Conservation (phyloP, 2,888 invertebrate species). For the Lymantria dispar region DNA sequence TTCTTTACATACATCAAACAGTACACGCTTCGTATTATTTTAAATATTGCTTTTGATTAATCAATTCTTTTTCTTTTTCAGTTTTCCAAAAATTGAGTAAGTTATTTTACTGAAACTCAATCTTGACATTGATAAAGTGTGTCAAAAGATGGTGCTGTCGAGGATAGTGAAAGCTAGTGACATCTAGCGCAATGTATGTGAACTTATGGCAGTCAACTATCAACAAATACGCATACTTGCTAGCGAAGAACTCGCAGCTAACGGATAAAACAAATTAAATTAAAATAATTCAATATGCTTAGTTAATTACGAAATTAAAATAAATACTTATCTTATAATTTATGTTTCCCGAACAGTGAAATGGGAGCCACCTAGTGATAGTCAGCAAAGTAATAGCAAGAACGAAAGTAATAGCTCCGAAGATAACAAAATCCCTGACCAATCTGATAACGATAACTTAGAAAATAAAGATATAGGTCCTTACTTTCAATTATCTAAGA, state of each 20-base stretch:
- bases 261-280: background rate
- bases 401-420: background rate
- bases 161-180: background rate
- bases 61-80: slow-evolving; percentile 13
- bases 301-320: background rate
- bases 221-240: no score
- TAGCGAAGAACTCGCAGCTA: no score
- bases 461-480: background rate
- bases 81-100: slow-evolving; percentile 19
- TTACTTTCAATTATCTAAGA: slow-evolving; percentile 1
- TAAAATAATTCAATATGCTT: background rate
- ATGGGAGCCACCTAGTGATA: slow-evolving; percentile 10
- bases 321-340: background rate
- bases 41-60: no score
- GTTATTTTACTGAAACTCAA: slow-evolving; percentile 2
- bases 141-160: slow-evolving; percentile 14
- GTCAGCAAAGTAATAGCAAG: background rate
- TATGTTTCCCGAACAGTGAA: slow-evolving; percentile 16
- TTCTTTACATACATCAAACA: no score
- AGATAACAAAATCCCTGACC: background rate
- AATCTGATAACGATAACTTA: background rate
- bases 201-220: slow-evolving; percentile 3
- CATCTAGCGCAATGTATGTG: slow-evolving; percentile 6
- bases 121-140: background rate
- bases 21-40: no score